A percentile compares a stretch with the other conserved stretches of the same genome.
Conservation (phyloP, 2,113 vertebrate genomes). For the Charadrius vociferus region DNA sequence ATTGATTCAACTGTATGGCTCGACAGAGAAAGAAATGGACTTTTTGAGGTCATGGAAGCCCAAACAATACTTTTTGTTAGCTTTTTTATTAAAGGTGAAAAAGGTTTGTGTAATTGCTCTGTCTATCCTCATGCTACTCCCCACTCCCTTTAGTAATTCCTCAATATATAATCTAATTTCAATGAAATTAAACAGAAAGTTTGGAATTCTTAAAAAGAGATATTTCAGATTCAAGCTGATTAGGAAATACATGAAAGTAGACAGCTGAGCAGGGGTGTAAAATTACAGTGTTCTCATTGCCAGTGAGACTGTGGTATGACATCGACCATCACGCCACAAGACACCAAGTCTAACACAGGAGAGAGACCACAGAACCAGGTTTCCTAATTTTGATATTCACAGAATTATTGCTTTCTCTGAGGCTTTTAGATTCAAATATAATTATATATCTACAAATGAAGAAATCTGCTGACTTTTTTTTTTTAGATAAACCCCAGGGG, state of each 20-base stretch:
- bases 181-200: neutral
- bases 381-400: neutral
- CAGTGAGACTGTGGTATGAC: neutral
- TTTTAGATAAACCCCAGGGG: neutral
- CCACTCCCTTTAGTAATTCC: neutral
- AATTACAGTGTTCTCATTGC: neutral
- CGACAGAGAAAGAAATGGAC: neutral
- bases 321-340: neutral
- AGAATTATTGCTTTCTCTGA: neutral
- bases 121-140: neutral
- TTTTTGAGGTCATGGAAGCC: neutral
- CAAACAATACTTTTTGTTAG: neutral
- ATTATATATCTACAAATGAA: neutral
- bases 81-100: neutral
- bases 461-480: neutral
- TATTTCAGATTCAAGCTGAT: neutral
- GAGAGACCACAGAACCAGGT: neutral
- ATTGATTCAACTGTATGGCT: neutral
- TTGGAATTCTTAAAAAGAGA: neutral
- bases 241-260: neutral
- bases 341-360: neutral
- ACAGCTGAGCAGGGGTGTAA: neutral
- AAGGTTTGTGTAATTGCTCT: neutral
- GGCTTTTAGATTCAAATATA: neutral
- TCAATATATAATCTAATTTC: slow-evolving; percentile 7